Evolutionary conservation across 2,888 invertebrate genomes (phyloP), one percentile per base, ranked within the genome.

Genomic region (Mythimna lalbum): DNA sequence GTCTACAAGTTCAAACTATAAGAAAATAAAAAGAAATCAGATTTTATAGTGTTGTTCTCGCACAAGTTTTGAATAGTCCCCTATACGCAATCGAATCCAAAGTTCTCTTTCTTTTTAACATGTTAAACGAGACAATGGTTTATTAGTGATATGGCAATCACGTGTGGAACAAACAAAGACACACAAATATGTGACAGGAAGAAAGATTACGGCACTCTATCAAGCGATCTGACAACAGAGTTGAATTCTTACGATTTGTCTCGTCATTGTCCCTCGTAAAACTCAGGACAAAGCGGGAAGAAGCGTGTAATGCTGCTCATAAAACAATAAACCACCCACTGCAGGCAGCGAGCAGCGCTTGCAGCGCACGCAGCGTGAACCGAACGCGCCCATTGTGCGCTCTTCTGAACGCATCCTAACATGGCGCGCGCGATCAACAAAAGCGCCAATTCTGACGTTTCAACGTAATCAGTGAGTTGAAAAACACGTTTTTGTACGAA

Each of bases 311-410:
- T 92, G 87, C 83, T 81, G 82, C 84, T 88, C 86, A 87, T 94
- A 94, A 94, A 94, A 94, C 94, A 93, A 94, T 94, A 94, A 94
- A 95, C 94, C 94, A 92, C 94, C 94, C 94, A 93, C 88, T 76
- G 89, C 83, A 82, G 68, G 61, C 73, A 62, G 65, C 68, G 66
- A 75, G 75, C 62, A 65, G 63, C 70, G 74, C 65, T 81, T 74
- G 72, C 72, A 73, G 77, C 61, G 74, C 75, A 61, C 86, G 76
- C 85, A 80, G 82, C 82, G 72, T 83, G 81, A 82, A 68, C 50
- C 53, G 63, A 78, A 81, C 84, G 84, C 76, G 73, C 56, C 83
- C 71, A 83, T 88, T 88, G 87, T 87, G 68, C 69, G 63, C 57
- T 72, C 53, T 68, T 56, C 23, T 63, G 81, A 88, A 88, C 83